A percentile compares a stretch with the other conserved stretches of the same genome.
phyloP scores from a whole-genome alignment of 37 sponge, comb jelly and placozoan genomes.

The Tethya wilhelma region DNA sequence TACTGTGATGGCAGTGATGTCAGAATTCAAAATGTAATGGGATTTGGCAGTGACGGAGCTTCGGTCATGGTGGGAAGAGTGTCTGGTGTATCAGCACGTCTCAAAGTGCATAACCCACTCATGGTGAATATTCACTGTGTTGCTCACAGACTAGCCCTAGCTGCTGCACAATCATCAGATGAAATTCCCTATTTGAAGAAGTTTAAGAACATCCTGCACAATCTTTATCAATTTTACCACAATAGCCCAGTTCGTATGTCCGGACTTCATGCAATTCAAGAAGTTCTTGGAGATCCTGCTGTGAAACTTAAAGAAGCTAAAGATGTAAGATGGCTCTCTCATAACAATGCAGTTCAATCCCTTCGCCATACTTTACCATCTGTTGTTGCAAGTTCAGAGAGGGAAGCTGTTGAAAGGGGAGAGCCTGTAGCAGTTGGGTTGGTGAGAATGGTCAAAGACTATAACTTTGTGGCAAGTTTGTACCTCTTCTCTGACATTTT shows the following conservation, averaged over 20 bases:
- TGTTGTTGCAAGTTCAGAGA: not conserved
- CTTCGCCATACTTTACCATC: not conserved
- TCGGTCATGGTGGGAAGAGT: not conserved
- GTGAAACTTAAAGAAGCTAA: not conserved
- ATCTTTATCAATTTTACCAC: not conserved
- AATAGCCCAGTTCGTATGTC: not conserved
- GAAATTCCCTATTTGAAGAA: not conserved
- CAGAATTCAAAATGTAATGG: not conserved
- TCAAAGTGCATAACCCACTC: not conserved
- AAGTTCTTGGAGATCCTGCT: not conserved
- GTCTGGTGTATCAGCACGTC: not conserved
- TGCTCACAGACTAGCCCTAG: too few relatives aligned
- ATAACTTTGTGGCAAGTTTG: not conserved
- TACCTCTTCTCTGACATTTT: not conserved
- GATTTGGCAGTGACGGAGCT: conserved; percentile 1
- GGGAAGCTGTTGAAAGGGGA: not conserved
- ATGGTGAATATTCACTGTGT: not conserved
- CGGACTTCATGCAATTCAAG: conserved; percentile 4
- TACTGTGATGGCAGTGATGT: not conserved
- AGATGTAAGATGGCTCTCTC: conserved; percentile 8
- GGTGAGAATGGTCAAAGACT: not conserved
- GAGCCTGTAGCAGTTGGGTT: conserved; percentile 1
- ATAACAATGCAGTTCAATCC: not conserved
- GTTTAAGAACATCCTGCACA: not conserved
- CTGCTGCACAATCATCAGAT: not conserved